Percentiles rank a stretch among this genome's conserved stretches.
These are phyloP conservation scores for Medauroidea extradentata DNA, from an alignment of 1,140 invertebrate species.

Conservation along the genomic window DNA sequence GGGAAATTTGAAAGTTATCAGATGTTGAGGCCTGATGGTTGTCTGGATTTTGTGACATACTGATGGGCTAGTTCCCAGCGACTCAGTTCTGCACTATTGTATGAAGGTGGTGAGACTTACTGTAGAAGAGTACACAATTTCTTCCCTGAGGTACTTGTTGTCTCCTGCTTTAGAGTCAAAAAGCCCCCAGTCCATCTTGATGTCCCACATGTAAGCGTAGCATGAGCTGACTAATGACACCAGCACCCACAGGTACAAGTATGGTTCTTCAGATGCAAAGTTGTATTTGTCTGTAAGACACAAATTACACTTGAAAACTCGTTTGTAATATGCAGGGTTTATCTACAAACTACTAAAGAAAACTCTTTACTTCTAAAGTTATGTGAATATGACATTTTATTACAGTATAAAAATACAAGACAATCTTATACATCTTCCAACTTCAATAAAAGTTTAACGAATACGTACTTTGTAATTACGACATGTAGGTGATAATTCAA, in stretches of 20 bases:
- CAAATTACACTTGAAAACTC: not conserved
- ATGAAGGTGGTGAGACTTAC: no score
- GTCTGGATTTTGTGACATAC: no score
- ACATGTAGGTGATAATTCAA: no score
- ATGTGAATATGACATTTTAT: no score
- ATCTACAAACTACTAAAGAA: not conserved
- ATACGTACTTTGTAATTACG: no score
- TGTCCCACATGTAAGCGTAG: constrained; percentile 82
- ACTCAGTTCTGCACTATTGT: no score
- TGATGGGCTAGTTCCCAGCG: no score
- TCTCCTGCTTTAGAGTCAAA: constrained; percentile 76
- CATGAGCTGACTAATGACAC: constrained; percentile 67
- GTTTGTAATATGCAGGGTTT: not conserved
- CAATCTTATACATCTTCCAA: no score
- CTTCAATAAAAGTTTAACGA: no score
- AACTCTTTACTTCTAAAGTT: not conserved
- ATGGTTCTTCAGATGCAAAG: constrained; percentile 53
- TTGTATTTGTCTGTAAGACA: constrained; percentile 37
- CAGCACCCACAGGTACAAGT: constrained; percentile 65
- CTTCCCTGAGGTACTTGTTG: constrained; percentile 63
- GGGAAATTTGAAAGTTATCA: no score
- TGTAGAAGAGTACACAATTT: constrained; percentile 60
- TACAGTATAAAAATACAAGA: no score
- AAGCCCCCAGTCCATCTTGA: constrained; percentile 92
- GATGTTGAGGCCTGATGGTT: no score